Conservation (phyloP, 2,113 vertebrate species). For the Limnothrissa miodon region DNA sequence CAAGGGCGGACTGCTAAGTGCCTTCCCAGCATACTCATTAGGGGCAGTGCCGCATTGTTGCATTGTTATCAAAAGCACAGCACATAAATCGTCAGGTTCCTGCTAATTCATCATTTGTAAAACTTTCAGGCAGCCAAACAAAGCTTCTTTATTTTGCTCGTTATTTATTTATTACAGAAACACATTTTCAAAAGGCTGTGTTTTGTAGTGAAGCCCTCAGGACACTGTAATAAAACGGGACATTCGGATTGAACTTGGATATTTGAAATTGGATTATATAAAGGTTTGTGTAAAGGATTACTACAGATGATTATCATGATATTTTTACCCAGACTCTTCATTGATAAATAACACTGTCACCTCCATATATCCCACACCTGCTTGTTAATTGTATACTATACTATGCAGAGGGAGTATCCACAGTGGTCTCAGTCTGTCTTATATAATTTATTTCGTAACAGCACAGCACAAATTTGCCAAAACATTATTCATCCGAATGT, state of each 20-base stretch:
- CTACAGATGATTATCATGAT: not conserved
- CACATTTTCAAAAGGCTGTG: not conserved
- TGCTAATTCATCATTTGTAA: conserved; percentile 9
- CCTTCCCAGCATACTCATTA: not conserved
- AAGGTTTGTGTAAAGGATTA: conserved; percentile 13
- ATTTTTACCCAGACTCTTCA: conserved; percentile 60
- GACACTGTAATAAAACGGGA: not conserved
- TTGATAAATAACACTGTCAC: conserved; percentile 75
- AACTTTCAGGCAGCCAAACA: conserved; percentile 2
- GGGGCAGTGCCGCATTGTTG: not conserved
- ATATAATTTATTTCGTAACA: conserved; percentile 93
- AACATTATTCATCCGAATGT: conserved; percentile 91
- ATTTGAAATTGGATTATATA: conserved; percentile 7
- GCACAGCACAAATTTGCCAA: conserved; percentile 85
- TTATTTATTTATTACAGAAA: not conserved
- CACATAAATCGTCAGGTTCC: not conserved
- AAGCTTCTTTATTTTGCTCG: not conserved
- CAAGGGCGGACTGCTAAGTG: conserved; percentile 35
- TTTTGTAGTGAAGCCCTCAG: not conserved
- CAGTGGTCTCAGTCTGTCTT: conserved; percentile 80
- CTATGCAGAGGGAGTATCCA: conserved; percentile 74
- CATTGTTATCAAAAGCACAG: conserved; percentile 12
- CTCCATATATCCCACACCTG: conserved; percentile 78
- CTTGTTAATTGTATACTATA: conserved; percentile 82
- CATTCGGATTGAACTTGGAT: not conserved